Percentiles rank a stretch among this genome's conserved stretches.
Evolutionary conservation across 2,113 vertebrate genomes (phyloP).

Genomic region (Chroicocephalus ridibundus): DNA sequence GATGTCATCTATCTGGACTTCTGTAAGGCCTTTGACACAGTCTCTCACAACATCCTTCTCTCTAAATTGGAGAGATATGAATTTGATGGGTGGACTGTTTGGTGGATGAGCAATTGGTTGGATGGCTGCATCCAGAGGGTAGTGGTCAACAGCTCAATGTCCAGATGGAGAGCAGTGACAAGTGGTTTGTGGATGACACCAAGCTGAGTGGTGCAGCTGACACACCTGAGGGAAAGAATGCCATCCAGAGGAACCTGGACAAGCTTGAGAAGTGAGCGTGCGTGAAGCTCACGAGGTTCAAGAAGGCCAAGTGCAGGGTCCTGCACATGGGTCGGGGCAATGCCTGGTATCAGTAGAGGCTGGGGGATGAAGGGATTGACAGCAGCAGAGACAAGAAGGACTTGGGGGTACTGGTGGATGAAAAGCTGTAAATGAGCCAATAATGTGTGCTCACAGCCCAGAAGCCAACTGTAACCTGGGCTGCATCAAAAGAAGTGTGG

Average conservation of each 20-base stretch:
- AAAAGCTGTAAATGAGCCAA: background rate
- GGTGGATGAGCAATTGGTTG: background rate
- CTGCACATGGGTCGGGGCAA: background rate
- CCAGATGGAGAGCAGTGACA: background rate
- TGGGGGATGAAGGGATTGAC: background rate
- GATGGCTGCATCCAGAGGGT: background rate
- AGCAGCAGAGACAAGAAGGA: background rate
- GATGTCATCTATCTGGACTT: background rate
- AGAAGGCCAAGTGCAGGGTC: background rate
- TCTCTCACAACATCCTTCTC: background rate
- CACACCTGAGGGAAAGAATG: background rate
- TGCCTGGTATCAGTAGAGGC: background rate
- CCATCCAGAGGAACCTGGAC: background rate
- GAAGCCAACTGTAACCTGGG: background rate
- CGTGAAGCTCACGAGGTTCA: background rate
- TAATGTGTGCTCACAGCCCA: background rate
- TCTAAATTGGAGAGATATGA: background rate
- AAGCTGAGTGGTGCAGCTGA: background rate
- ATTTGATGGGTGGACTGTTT: background rate
- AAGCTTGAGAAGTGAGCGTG: background rate
- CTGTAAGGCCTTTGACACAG: background rate
- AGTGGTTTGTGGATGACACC: background rate
- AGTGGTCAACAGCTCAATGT: background rate
- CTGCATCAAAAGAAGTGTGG: background rate
- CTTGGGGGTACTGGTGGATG: background rate